Evolutionary conservation across 2,113 vertebrate genomes (phyloP).

Genomic region (Redunca redunca): DNA sequence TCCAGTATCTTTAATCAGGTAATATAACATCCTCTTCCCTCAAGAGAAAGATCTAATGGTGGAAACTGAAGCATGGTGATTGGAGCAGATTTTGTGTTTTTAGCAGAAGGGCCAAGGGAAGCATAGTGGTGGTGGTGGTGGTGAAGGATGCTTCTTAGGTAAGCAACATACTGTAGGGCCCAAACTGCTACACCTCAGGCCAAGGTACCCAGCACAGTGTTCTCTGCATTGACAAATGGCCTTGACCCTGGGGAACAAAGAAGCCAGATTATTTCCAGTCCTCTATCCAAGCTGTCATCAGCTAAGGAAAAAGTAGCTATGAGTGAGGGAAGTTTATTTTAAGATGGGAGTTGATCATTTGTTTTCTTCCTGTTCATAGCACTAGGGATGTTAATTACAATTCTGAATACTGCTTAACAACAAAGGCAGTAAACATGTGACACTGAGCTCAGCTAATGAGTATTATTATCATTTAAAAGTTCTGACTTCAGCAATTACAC

Average conservation of each 20-base stretch:
- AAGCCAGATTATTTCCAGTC: not conserved
- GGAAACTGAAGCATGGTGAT: not conserved
- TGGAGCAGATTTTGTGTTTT: not conserved
- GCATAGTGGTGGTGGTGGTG: not conserved
- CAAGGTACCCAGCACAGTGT: not conserved
- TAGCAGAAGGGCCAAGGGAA: not conserved
- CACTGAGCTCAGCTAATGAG: slow-evolving; percentile 67
- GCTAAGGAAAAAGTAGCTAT: not conserved
- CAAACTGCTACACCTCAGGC: not conserved
- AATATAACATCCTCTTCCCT: not conserved
- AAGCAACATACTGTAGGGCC: not conserved
- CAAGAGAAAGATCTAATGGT: not conserved
- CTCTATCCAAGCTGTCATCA: not conserved
- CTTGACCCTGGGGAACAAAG: not conserved
- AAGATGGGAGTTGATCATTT: slow-evolving; percentile 48
- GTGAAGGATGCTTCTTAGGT: not conserved
- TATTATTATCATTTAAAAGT: slow-evolving; percentile 73
- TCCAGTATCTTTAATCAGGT: not conserved
- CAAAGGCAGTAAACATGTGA: slow-evolving; percentile 63
- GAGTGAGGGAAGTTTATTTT: slow-evolving; percentile 41
- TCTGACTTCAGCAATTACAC: slow-evolving; percentile 62
- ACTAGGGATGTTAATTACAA: slow-evolving; percentile 56
- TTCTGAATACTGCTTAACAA: slow-evolving; percentile 61
- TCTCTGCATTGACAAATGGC: not conserved
- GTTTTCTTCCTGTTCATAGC: slow-evolving; percentile 27